Evolutionary conservation across 2,113 vertebrate species (phyloP), one percentile per base, ranked within the genome.

Genomic region (Psephotus haematonotus): DNA sequence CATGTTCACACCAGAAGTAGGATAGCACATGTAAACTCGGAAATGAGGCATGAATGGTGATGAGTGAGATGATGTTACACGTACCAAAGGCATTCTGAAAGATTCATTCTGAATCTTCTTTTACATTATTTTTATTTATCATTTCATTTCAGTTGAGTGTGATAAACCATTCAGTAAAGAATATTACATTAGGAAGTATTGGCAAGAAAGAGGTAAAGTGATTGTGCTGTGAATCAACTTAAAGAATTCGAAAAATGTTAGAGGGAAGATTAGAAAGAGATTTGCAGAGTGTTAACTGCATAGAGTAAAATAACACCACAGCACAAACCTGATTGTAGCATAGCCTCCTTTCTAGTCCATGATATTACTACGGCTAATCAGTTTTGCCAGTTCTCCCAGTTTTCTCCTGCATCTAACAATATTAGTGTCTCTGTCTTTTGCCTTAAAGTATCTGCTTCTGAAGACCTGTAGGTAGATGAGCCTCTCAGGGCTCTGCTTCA

Each of bases 181-280:
- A 37, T 12, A 24, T 4, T 41, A 13, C 46, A 23, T 14, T 5
- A 37, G 59, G 46, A 37, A 35, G 49, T 46, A 31, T 13, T 79
- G 83, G 17, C 16, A 33, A 31, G 50, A 29, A 41, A 22, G 18
- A 31, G 35, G 24, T 68, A 10, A 47, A 27, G 29, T 35, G 49
- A 23, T 17, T 33, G 63, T 72, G 41, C 70, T 50, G 16, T 20
- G 39, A 65, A 46, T 17, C 22, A 77, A 19, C 46, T 29, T 33
- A 2, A 33, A 55, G 31, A 27, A 43, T 28, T 20, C 0, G 0
- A n/a, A 33, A 52, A 46, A 11, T 11, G 14, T 23, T 19, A 12
- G 15, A 35, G 17, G 16, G 41, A 14, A 47, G 43, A 63, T 16
- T 46, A 35, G 9, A 43, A 18, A 53, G 25, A 64, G 33, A 11